Conservation (phyloP, 2,797 vertebrate species). For the Aeoliscus strigatus region DNA sequence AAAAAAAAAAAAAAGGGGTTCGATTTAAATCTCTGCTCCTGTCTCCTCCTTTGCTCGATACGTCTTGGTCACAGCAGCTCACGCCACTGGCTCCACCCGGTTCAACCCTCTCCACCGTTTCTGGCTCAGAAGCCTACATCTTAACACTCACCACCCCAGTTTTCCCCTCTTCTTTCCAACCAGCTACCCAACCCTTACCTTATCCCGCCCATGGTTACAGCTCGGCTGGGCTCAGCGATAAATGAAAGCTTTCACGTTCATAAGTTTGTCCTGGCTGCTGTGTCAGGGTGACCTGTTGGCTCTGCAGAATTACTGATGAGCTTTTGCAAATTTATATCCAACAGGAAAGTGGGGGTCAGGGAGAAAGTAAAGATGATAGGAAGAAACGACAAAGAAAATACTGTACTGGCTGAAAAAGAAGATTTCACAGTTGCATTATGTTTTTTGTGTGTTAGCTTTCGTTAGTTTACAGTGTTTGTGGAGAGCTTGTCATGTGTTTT, state of each 20-base stretch:
- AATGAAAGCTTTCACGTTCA: slow-evolving; percentile 57
- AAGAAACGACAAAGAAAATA: slow-evolving; percentile 4
- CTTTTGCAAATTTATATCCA: slow-evolving; percentile 31
- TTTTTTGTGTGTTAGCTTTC: slow-evolving; percentile 4
- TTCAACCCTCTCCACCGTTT: slow-evolving; percentile 9
- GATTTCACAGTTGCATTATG: not conserved
- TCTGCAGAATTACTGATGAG: slow-evolving; percentile 33
- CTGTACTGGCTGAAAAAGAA: not conserved
- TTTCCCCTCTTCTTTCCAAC: slow-evolving; percentile 16
- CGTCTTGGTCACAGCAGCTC: slow-evolving; percentile 29
- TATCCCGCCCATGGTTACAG: slow-evolving; percentile 28
- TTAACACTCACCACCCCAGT: slow-evolving; percentile 8
- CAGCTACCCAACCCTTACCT: slow-evolving; percentile 16
- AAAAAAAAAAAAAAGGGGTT: too few species aligned
- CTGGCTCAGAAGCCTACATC: slow-evolving; percentile 19
- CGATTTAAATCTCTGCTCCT: not conserved
- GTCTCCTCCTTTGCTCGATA: slow-evolving; percentile 5
- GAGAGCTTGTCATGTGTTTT: slow-evolving; percentile 3
- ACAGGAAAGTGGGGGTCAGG: slow-evolving; percentile 12
- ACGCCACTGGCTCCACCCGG: slow-evolving; percentile 34
- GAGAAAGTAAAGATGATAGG: not conserved
- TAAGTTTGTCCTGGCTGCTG: slow-evolving; percentile 49
- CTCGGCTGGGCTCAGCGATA: slow-evolving; percentile 40
- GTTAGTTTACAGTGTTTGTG: not conserved
- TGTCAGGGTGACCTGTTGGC: slow-evolving; percentile 14